Evolutionary conservation across 2,113 vertebrate species (phyloP).

Genomic region (Gymnorhina tibicen): DNA sequence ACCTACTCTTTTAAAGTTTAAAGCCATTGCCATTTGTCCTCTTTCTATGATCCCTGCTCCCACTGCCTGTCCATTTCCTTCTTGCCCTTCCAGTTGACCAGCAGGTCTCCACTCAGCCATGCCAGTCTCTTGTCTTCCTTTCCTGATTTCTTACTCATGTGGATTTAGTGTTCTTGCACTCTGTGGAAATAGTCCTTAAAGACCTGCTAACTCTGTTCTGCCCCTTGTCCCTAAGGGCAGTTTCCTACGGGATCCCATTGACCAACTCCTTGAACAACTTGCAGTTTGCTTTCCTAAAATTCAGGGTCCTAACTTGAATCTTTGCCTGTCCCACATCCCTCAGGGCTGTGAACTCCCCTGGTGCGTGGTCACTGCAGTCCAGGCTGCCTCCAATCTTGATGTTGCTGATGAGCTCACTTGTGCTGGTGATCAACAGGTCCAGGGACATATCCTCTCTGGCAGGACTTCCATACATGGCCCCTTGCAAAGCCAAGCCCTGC

Average conservation of each 20-base stretch:
- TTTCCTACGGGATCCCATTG: not conserved
- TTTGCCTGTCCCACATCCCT: not conserved
- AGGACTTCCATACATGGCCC: fast-evolving
- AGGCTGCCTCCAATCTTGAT: not conserved
- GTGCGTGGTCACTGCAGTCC: not conserved
- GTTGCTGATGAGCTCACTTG: not conserved
- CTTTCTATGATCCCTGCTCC: not conserved
- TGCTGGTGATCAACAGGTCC: not conserved
- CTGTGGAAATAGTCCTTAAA: not conserved
- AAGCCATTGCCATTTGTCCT: not conserved
- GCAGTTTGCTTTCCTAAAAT: not conserved
- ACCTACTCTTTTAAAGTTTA: not conserved
- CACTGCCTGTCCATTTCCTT: not conserved
- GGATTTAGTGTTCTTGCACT: not conserved
- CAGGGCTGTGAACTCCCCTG: not conserved
- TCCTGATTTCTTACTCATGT: not conserved
- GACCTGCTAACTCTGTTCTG: not conserved
- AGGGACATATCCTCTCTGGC: not conserved
- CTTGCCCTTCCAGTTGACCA: not conserved
- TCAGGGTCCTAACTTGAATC: not conserved
- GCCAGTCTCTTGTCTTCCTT: not conserved
- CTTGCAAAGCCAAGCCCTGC: not conserved
- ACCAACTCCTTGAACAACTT: not conserved
- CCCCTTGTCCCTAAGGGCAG: not conserved
- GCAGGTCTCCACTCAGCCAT: not conserved